Conservation (phyloP, 1,140 invertebrate genomes). For the Coboldia fuscipes region DNA sequence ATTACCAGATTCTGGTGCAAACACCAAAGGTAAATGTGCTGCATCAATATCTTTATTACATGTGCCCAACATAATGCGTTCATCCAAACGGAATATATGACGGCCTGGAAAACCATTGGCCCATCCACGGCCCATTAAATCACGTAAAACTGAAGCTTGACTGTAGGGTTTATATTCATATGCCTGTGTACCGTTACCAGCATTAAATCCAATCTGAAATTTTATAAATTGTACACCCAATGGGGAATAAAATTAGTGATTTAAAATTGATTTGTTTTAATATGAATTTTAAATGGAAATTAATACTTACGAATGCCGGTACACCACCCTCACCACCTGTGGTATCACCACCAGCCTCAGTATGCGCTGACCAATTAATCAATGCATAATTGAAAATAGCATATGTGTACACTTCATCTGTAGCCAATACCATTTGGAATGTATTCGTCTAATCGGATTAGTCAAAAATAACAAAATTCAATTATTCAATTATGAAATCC, state of each 20-base stretch:
- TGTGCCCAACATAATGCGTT: constrained; percentile 77
- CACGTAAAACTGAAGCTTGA: constrained; percentile 60
- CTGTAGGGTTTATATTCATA: constrained; percentile 84
- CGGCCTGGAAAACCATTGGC: constrained; percentile 72
- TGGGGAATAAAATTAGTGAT: too few relatives aligned
- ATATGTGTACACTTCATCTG: constrained; percentile 85
- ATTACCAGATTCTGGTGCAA: constrained; percentile 82
- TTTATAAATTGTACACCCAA: too few relatives aligned
- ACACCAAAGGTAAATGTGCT: constrained; percentile 56
- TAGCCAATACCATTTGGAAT: constrained; percentile 81
- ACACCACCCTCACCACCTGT: constrained; percentile 66
- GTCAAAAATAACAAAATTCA: constrained; percentile 2
- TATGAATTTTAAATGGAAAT: not conserved
- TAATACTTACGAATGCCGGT: constrained; percentile 57
- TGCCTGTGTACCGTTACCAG: constrained; percentile 76
- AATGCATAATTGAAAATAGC: constrained; percentile 85
- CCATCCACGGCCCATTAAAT: constrained; percentile 62
- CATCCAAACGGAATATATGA: constrained; percentile 87
- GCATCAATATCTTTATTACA: constrained; percentile 78
- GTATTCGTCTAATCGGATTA: constrained; percentile 58
- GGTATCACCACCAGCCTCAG: constrained; percentile 75
- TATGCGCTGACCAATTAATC: constrained; percentile 76
- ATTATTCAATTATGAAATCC: not conserved
- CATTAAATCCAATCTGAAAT: constrained; percentile 78
- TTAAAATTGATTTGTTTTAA: not conserved